Conservation (phyloP, 1,140 invertebrate species). For the Drosophila miranda region DNA sequence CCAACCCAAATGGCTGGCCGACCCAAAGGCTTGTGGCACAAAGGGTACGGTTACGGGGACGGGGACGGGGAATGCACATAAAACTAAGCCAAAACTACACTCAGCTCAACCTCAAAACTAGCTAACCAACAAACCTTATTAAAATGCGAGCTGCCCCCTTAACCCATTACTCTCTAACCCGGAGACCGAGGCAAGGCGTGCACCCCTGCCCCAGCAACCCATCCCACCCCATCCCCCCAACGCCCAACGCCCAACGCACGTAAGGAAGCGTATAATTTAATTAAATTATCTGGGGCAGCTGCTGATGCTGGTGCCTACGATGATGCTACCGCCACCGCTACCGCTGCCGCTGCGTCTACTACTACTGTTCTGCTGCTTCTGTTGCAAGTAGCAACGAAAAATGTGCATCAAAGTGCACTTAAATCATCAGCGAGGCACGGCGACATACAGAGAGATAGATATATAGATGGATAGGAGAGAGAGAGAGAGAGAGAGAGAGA, state of each 20-base stretch:
- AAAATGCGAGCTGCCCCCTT: constrained; percentile 65
- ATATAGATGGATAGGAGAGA: constrained; percentile 20
- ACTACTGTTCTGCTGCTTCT: constrained; percentile 32
- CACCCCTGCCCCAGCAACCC: neutral
- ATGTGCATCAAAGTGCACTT: constrained; percentile 80
- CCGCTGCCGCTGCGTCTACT: constrained; percentile 12
- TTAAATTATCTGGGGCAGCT: constrained; percentile 78
- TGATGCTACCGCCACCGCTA: constrained; percentile 21
- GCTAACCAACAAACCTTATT: constrained; percentile 78
- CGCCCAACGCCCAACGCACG: constrained; percentile 41
- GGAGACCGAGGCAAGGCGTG: too few relatives aligned
- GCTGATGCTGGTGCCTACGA: constrained; percentile 32
- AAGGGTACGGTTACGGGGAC: constrained; percentile 24
- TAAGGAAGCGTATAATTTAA: constrained; percentile 80
- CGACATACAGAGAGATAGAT: constrained; percentile 64
- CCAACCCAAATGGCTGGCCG: constrained; percentile 63
- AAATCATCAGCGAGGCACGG: constrained; percentile 79
- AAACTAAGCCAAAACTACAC: constrained; percentile 76
- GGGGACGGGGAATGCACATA: constrained; percentile 31
- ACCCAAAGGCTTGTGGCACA: constrained; percentile 51
- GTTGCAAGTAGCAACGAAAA: constrained; percentile 72
- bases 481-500: constrained; percentile 38
- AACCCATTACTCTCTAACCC: constrained; percentile 49
- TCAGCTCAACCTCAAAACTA: constrained; percentile 78
- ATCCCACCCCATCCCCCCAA: neutral